Base-by-base conservation (phyloP, 2,888 invertebrate species). In the Sacculina carcini region DNA sequence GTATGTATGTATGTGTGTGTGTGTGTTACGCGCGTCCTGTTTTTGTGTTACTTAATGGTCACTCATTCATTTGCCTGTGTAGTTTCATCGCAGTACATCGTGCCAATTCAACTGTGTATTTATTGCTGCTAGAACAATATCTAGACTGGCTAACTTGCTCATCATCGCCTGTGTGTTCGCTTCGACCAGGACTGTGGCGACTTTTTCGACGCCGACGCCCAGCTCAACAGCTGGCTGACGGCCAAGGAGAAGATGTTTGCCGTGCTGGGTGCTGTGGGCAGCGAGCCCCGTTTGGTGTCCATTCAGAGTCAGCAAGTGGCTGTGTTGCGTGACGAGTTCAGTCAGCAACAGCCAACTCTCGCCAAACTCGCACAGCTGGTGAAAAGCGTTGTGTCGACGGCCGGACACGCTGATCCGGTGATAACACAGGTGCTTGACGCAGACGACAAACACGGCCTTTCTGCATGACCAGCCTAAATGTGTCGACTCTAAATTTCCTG, bases 211-310 rank as follows among this genome's bases (percentile, higher is more conserved):
- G 81, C 82, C 0, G 79, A 85, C 63, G 81, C 79, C 62, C 79
- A 77, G 57, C 70, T 94, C 52, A 73, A 77, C 7, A 77, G 77
- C 52, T 96, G 94, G 92, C 70, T 94, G 42, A 73, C 74, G 28
- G 81, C 86, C 58, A 96, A 96, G 67, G 90, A 92, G 61, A 79
- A 86, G 59, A 92, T 96, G 90, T 72, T 96, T 66, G 78, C 82
- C 0, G 92, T 90, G 0, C 70, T 96, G 0, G 94, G 94, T 19
- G 92, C 92, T 1, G 89, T 96, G 60, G 89, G 90, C 0, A 84
- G 89, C 0, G 94, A 96, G 66, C 86, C 90, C 1, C 73, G 89
- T 51, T 84, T 92, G 79, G 86, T 92, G 3, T 83, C 86, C 62
- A 87, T 85, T 34, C 94, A 94, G 72, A 83, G 90, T 19, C 87